Evolutionary conservation across 2,113 vertebrate genomes (phyloP), one percentile per base, ranked within the genome.

Genomic region (Tricholaema leucomelas): DNA sequence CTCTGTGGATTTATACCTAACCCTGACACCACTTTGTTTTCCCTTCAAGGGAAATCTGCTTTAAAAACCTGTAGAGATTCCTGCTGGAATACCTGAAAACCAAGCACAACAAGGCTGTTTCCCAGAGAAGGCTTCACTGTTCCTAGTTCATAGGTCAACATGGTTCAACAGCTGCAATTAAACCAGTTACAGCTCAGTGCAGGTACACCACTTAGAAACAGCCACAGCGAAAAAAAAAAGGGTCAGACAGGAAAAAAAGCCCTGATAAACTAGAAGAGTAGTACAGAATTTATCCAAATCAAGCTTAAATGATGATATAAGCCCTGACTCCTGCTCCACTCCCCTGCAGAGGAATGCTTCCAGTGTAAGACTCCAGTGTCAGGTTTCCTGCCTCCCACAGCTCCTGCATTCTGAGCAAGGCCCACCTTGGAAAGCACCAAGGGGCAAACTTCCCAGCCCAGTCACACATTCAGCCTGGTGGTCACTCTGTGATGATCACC

Each of bases 281-380:
- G 14, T 6, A 31, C 7, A 10, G 13, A 73, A 10, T 66, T 69
- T 76, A 66, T 50, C 78, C 59, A 82, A 86, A 71, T 78, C 61
- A 36, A 17, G 1, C 67, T 73, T 35, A 80, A 73, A 80, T 2
- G 14, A 85, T 60, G 38, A 60, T 42, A 2, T 40, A 64, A 78
- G 7, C 31, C 0, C 1, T 14, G 90, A 66, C 40, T 75, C 38
- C 71, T 70, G 81, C 60, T 81, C 54, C 28, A 15, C 60, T 87
- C 25, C 85, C 63, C 33, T 69, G 71, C 67, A 19, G 33, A 82
- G 78, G 71, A 93, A 92, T 64, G 81, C 81, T 93, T 87, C 81
- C 35, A 38, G 1, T 5, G 10, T 25, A 73, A 88, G 63, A 17
- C 27, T 60, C 30, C 55, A 80, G 91, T 20, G 71, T 95, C 85